Conservation (phyloP, 2,888 invertebrate genomes). For the Luperina nickerlii region DNA sequence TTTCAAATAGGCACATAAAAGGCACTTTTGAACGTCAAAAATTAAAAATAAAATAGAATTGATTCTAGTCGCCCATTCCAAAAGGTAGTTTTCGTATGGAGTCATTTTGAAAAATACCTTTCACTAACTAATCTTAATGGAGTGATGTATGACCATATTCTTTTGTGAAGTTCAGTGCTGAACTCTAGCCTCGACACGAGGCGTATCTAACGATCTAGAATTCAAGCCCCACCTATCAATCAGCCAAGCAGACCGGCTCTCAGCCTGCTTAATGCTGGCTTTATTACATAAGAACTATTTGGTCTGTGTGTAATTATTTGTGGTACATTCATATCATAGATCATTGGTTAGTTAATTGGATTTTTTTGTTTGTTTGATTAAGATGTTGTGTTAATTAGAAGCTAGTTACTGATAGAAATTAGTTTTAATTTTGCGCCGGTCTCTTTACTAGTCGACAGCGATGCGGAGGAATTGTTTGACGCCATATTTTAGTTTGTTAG, state of each 20-base stretch:
- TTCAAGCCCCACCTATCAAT: slow-evolving; percentile 39
- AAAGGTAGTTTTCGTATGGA: too few relatives aligned
- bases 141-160: not conserved
- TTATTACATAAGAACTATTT: slow-evolving; percentile 22
- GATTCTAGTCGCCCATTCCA: too few relatives aligned
- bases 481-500: too few relatives aligned
- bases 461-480: too few relatives aligned
- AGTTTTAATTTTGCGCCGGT: not conserved
- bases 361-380: not conserved
- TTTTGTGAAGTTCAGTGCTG: slow-evolving; percentile 5
- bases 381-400: not conserved
- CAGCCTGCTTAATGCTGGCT: slow-evolving; percentile 11
- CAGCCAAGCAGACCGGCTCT: slow-evolving; percentile 7
- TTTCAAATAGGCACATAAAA: too few relatives aligned
- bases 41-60: too few relatives aligned
- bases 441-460: too few relatives aligned
- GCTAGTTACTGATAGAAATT: not conserved
- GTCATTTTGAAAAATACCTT: slow-evolving; percentile 3
- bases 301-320: slow-evolving; percentile 27
- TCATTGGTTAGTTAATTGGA: not conserved
- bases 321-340: not conserved
- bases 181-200: not conserved
- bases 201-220: slow-evolving; percentile 28
- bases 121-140: not conserved
- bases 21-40: too few relatives aligned